Evolutionary conservation across 2,888 invertebrate genomes (phyloP), one percentile per base, ranked within the genome.

Genomic region (Ganaspis brasiliensis): DNA sequence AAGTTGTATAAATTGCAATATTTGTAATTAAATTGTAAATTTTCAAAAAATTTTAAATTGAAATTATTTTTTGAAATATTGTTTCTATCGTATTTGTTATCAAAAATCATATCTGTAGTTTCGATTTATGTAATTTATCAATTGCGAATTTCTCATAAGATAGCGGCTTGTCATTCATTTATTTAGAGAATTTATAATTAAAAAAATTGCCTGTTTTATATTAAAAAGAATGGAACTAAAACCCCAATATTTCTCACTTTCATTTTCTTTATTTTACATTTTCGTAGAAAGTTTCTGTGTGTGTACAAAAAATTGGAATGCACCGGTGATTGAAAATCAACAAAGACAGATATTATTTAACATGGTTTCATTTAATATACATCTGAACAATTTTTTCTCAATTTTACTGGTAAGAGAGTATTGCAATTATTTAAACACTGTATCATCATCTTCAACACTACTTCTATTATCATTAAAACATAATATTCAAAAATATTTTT

Each of bases 291-390:
- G 16, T 61, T 61, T 16, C 35, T 35, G 19, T 19, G 35, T 61
- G 61, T 19, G 61, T 61, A 61, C 61, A 61, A 61, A 61, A 61
- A 37, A 61, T 35, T 61, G 61, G 61, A 61, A 61, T 61, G 61
- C 16, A 35, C 16, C 35, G 61, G 16, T 59, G 59, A 59, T 24
- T 31, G n/a, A 16, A 3, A 16, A 31, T 31, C 31, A n/a, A 9
- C 31, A 59, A 59, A 59, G 40, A 12, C 40, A 67, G n/a, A 5
- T 67, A 24, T 24, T 67, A 67, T n/a, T 1, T 4, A 45, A 40
- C 45, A 21, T 10, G 14, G 4, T 14, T 67, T 45, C 40, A 67
- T 21, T 45, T 45, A 24, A 8, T n/a, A 61, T n/a, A 40, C 40
- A 37, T 49, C 35, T 14, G 40, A 63, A 40, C n/a, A 59, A 59